Evolutionary conservation across 2,797 vertebrate species (phyloP).

Genomic region (Heterohyrax brucei): DNA sequence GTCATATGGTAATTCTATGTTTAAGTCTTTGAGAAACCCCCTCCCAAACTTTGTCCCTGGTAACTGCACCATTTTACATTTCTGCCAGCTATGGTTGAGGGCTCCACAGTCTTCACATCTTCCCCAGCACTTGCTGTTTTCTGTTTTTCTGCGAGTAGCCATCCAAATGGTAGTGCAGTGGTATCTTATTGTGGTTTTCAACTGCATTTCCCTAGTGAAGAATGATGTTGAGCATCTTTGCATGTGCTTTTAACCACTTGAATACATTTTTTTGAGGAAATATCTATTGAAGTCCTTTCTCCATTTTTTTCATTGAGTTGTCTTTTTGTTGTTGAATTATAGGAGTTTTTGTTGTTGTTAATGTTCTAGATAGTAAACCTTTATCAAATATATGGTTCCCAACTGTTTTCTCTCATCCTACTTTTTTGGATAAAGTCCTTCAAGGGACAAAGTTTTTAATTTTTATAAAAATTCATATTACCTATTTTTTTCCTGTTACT

Average conservation of each 20-base stretch:
- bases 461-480: too few relatives aligned
- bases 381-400: too few relatives aligned
- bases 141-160: not conserved
- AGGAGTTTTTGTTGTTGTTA: too few relatives aligned
- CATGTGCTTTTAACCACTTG: not conserved
- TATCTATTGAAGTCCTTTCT: not conserved
- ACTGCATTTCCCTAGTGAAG: not conserved
- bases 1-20: not conserved
- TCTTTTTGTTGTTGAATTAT: too few relatives aligned
- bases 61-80: not conserved
- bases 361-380: too few relatives aligned
- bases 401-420: too few relatives aligned
- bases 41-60: not conserved
- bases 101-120: not conserved
- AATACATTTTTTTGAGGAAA: not conserved
- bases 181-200: not conserved
- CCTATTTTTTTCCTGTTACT: too few relatives aligned
- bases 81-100: not conserved
- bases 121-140: not conserved
- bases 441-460: too few relatives aligned
- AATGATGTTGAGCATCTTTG: not conserved
- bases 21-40: not conserved
- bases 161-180: not conserved
- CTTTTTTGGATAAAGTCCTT: too few relatives aligned
- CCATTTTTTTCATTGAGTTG: not conserved